These are phyloP conservation scores for Lordiphosa stackelbergi DNA, from an alignment of 1,140 invertebrate genomes.

Conservation along the genomic window DNA sequence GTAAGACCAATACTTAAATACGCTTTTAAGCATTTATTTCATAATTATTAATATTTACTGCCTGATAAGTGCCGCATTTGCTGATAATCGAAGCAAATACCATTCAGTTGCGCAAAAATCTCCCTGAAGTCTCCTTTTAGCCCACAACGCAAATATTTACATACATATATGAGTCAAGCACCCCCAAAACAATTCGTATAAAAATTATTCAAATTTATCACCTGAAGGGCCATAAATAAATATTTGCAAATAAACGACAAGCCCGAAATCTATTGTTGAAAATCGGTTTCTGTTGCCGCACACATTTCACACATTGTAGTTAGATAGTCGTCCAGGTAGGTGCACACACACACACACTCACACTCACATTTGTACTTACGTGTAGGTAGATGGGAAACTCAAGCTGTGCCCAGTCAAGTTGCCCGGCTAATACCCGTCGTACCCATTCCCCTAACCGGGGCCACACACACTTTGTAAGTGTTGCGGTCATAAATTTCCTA, in stretches of 20 bases:
- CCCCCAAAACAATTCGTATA: constrained; percentile 2
- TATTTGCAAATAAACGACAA: constrained; percentile 26
- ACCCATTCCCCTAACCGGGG: constrained; percentile 5
- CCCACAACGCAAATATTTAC: too few species aligned
- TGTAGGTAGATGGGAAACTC: too few species aligned
- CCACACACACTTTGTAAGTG: constrained; percentile 58
- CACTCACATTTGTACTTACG: too few species aligned
- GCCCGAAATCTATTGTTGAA: constrained; percentile 22
- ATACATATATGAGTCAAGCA: background rate
- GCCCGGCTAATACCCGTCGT: background rate
- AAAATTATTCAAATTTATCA: constrained; percentile 18
- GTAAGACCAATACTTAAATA: too few species aligned
- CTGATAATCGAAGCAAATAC: too few species aligned
- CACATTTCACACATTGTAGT: constrained; percentile 44
- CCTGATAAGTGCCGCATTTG: too few species aligned
- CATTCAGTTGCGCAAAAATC: too few species aligned
- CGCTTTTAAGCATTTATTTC: too few species aligned
- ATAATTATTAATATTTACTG: too few species aligned
- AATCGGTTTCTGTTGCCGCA: constrained; percentile 3
- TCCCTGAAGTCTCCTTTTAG: too few species aligned
- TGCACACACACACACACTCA: too few species aligned
- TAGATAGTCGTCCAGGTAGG: constrained; percentile 7
- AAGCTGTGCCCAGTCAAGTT: too few species aligned
- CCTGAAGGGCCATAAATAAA: constrained; percentile 36
- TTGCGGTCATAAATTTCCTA: constrained; percentile 62